Evolutionary conservation across 2,888 invertebrate species (phyloP), one percentile per base, ranked within the genome.

Genomic region (Boloria selene): DNA sequence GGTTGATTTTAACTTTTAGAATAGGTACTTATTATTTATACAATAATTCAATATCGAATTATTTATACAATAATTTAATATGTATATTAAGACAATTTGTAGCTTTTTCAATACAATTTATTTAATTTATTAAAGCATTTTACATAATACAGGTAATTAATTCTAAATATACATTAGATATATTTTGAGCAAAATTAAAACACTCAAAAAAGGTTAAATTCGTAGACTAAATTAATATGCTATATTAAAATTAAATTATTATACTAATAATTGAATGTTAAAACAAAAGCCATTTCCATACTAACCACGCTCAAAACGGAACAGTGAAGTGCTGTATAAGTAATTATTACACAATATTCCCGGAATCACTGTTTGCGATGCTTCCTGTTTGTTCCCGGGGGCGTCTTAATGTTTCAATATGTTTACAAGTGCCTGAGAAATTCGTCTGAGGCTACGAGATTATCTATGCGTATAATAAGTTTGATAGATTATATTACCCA

Each of bases 311-410:
- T 70, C 70, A 54, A 79, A 84, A 80, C 82, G 77, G 81, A 86
- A 83, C 80, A 79, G 76, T 73, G 74, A 73, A 81, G 83, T 79
- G 82, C 75, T 80, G 83, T 82, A 79, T 86, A 85, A 85, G 88
- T 89, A 88, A 88, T 89, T 85, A 87, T 87, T 87, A 86, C 84
- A 86, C 84, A 87, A 88, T 87, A 86, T 86, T 84, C 81, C 77
- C 76, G 82, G 86, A 84, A 87, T 84, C 77, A 77, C 73, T 80
- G 82, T 84, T 82, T 80, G 78, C 71, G 74, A 75, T 74, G 80
- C 77, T 85, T 85, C 84, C 86, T 82, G 79, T 77, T 77, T 69
- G 64, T 71, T 76, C 72, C 70, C 72, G 72, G 70, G 74, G 76
- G 70, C 69, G 70, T 70, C 71, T 75, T 73, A 73, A 73, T 77